Base-by-base conservation (phyloP, 2,888 invertebrate species). In the Autographa gamma region DNA sequence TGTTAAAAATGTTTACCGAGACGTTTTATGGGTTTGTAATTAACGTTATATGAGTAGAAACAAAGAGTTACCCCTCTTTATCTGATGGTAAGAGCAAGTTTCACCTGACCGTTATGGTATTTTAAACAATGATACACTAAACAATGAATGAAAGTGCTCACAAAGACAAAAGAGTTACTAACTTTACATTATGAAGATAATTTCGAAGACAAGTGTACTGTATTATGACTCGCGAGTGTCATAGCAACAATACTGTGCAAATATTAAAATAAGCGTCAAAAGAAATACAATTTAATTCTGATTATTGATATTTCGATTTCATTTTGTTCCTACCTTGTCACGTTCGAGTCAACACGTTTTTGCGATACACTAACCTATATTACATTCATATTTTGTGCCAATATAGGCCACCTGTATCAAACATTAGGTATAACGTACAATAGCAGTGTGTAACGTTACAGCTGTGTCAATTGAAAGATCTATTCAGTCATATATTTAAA, bases 11-110 rank as follows among this genome's bases (percentile, higher is more conserved):
- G 85, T 86, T 88, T 86, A 85, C 86, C 79, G 74, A 83, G 84
- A 84, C 82, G 79, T 82, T 90, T 90, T 89, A 90, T 88, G 85
- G 78, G 74, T 84, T 82, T 76, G 79, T 89, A 88, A 90, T 89
- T 86, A 89, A 85, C 80, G 73, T 85, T 83, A 84, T 76, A 85
- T 76, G 34, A 66, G 62, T 68, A 60, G 80, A 76, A 81, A 80
- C 78, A 80, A 85, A 82, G 75, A 73, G 77, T 81, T 79, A 73
- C 68, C 79, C 73, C 70, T 72, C 72, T 83, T 83, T 81, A 84
- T 83, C 81, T 84, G 66, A 66, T 69, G 69, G 54, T 71, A 72
- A 66, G 60, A 74, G 63, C 74, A 48, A 73, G 73, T 74, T 79
- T 79, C 80, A 71, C 65, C 19, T 61, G 68, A 77, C 69, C 41